Conservation (phyloP, 2,888 invertebrate species). For the Notodonta ziczac region DNA sequence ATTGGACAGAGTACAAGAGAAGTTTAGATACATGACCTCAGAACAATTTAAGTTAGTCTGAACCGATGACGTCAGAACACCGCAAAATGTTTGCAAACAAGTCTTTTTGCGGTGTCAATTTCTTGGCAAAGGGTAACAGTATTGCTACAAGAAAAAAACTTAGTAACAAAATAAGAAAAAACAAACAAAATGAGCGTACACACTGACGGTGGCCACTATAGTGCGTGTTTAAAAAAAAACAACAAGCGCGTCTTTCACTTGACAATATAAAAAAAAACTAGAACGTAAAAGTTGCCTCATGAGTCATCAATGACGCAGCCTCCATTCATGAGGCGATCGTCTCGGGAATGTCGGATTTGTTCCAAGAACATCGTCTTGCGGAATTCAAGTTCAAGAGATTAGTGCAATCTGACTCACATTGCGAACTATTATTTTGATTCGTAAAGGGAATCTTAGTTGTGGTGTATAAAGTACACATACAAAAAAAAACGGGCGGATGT, state of each 20-base stretch:
- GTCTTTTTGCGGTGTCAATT: neutral
- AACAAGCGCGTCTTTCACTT: conserved; percentile 2
- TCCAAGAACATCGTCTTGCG: conserved; percentile 45
- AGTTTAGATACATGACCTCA: neutral
- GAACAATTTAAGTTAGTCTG: neutral
- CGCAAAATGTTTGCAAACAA: neutral
- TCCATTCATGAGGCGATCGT: conserved; percentile 50
- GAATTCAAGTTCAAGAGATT: conserved; percentile 29
- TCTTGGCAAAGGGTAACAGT: no score
- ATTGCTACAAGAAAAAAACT: no score
- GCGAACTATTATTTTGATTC: conserved; percentile 13
- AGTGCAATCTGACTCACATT: conserved; percentile 33
- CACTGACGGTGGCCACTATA: neutral
- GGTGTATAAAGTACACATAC: no score
- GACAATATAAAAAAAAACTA: conserved; percentile 24
- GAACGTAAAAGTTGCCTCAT: conserved; percentile 36
- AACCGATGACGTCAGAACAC: neutral
- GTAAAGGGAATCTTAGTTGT: neutral
- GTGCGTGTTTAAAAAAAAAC: neutral
- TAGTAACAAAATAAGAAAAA: neutral
- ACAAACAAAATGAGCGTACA: neutral
- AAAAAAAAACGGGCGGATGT: neutral
- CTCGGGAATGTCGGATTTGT: conserved; percentile 44
- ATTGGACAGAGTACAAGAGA: no score
- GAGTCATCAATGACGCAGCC: conserved; percentile 50